Percentiles rank a stretch among this genome's conserved stretches.
Evolutionary conservation across 2,888 invertebrate genomes (phyloP).

Genomic region (Sphecodes monilicornis): DNA sequence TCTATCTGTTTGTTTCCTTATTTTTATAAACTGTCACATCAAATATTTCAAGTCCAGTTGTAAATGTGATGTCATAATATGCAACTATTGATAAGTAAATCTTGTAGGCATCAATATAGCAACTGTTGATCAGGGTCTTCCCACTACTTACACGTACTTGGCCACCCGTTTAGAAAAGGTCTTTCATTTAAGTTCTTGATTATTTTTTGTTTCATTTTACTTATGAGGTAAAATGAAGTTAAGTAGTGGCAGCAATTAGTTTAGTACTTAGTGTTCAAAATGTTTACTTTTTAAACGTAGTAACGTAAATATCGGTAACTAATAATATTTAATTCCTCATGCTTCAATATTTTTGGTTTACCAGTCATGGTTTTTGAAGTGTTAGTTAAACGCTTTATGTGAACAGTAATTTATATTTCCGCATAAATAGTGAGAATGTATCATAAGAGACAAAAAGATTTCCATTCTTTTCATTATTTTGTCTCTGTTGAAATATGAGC

Average conservation of each 20-base stretch:
- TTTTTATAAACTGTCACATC: background rate
- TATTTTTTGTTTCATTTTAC: background rate
- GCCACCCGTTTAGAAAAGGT: background rate
- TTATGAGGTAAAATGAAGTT: background rate
- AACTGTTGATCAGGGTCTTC: background rate
- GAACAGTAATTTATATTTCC: background rate
- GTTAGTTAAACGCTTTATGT: background rate
- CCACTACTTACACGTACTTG: background rate
- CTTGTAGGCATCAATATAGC: background rate
- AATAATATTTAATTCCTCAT: background rate
- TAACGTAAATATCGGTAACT: background rate
- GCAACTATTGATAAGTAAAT: background rate
- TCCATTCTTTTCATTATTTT: background rate
- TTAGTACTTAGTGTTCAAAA: background rate
- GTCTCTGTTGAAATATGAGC: background rate
- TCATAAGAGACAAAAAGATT: background rate
- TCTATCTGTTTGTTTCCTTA: background rate
- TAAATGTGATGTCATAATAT: background rate
- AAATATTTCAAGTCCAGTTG: background rate
- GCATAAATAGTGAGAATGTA: no score
- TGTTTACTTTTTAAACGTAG: background rate
- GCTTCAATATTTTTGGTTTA: background rate
- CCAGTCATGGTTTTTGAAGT: background rate
- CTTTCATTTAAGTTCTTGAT: background rate
- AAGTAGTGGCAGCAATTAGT: background rate